These are phyloP conservation scores for Hippoglossus stenolepis DNA, from an alignment of 2,113 vertebrate genomes.

Conservation along the genomic window DNA sequence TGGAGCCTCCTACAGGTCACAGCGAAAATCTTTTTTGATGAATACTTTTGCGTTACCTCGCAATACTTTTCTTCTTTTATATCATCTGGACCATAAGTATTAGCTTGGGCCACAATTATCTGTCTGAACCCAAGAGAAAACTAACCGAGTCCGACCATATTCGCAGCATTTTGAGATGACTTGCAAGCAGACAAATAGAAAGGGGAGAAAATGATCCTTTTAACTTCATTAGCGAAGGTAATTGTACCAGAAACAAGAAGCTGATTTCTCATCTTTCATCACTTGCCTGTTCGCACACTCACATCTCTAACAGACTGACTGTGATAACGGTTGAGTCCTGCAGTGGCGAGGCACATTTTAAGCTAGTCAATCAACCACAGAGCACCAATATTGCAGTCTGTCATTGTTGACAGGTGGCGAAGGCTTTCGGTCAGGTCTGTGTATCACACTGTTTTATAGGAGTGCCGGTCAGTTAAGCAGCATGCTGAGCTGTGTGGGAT, in stretches of 20 bases:
- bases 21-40: too few species aligned
- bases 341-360: conserved; percentile 30
- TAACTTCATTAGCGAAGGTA: conserved; percentile 25
- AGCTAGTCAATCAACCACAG: conserved; percentile 55
- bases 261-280: conserved; percentile 19
- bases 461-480: conserved; percentile 50
- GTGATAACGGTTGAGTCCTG: conserved; percentile 21
- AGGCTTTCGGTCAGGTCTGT: conserved; percentile 17
- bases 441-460: conserved; percentile 58
- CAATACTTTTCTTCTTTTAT: too few species aligned
- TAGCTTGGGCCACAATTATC: too few species aligned
- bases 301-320: conserved; percentile 24
- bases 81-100: too few species aligned
- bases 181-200: conserved; percentile 17
- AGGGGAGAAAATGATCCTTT: neutral
- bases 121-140: too few species aligned
- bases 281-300: neutral
- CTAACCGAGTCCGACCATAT: too few species aligned
- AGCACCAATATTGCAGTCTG: conserved; percentile 29
- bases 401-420: conserved; percentile 39
- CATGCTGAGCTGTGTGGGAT: conserved; percentile 50
- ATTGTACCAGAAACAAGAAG: conserved; percentile 32
- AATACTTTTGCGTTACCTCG: too few species aligned
- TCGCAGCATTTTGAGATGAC: neutral
- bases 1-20: too few species aligned